phyloP scores from a whole-genome alignment of 2,888 invertebrate species.

The Lissocephala sabroskyi region DNA sequence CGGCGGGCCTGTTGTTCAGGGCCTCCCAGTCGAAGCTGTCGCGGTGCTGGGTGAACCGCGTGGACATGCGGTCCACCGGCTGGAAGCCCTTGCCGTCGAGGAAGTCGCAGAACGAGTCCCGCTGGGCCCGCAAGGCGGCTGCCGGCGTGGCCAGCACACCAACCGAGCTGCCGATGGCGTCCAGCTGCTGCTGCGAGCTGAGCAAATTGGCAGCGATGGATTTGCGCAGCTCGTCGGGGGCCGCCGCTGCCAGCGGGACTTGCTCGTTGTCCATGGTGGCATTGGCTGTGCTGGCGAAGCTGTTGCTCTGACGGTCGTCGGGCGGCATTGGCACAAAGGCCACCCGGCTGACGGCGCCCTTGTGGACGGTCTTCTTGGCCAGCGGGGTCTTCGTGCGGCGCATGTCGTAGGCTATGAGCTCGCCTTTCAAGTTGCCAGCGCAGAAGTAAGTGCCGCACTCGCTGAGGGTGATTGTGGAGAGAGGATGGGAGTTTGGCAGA shows the following conservation, averaged over 20 bases:
- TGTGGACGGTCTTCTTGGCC: slow-evolving; percentile 56
- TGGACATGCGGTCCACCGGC: slow-evolving; percentile 53
- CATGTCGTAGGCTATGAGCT: slow-evolving; percentile 69
- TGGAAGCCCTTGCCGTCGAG: slow-evolving; percentile 53
- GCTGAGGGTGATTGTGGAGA: slow-evolving; percentile 67
- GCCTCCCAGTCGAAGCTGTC: slow-evolving; percentile 70
- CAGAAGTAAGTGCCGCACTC: slow-evolving; percentile 70
- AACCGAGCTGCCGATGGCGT: slow-evolving; percentile 4
- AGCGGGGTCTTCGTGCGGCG: slow-evolving; percentile 61
- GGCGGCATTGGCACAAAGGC: slow-evolving; percentile 60
- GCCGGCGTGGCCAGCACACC: slow-evolving; percentile 15
- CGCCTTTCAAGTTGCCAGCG: slow-evolving; percentile 71
- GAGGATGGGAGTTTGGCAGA: slow-evolving; percentile 58
- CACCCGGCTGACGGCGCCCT: slow-evolving; percentile 59
- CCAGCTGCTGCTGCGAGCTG: slow-evolving; percentile 20
- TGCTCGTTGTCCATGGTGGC: slow-evolving; percentile 26
- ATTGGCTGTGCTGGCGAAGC: slow-evolving; percentile 44
- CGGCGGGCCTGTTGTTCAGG: slow-evolving; percentile 40
- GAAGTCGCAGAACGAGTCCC: slow-evolving; percentile 70
- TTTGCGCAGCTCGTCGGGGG: slow-evolving; percentile 41
- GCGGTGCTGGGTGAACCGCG: slow-evolving; percentile 43
- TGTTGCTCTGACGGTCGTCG: slow-evolving; percentile 39
- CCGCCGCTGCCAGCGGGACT: slow-evolving; percentile 11
- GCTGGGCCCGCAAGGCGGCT: slow-evolving; percentile 27
- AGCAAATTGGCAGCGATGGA: slow-evolving; percentile 36